phyloP scores from a whole-genome alignment of 1,140 invertebrate species.

The Trichonephila inaurata region DNA sequence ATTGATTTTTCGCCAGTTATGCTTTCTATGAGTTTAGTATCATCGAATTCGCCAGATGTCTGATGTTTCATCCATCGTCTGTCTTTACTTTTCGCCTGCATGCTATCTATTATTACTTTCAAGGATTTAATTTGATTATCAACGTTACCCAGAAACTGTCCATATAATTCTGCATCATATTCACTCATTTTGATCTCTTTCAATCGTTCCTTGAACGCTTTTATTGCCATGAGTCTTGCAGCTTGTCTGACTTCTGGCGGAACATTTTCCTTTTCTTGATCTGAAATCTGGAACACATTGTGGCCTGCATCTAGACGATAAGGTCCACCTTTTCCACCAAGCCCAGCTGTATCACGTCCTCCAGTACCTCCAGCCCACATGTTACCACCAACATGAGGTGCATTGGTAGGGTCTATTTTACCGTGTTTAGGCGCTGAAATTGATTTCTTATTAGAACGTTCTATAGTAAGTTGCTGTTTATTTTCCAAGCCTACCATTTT shows the following conservation, averaged over 20 bases:
- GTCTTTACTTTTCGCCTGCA: conserved; percentile 93
- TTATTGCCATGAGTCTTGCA: conserved; percentile 95
- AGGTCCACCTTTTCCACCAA: conserved; percentile 95
- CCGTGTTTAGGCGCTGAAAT: conserved; percentile 87
- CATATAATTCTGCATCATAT: conserved; percentile 94
- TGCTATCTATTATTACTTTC: conserved; percentile 84
- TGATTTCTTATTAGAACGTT: conserved; percentile 53
- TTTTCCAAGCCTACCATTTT: conserved; percentile 82
- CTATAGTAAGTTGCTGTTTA: conserved; percentile 57
- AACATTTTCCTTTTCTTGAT: conserved; percentile 93
- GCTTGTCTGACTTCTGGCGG: conserved; percentile 82
- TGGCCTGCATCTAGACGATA: conserved; percentile 96
- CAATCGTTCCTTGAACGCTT: conserved; percentile 92
- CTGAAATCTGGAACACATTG: conserved; percentile 93
- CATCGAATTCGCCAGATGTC: conserved; percentile 96
- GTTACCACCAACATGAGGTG: conserved; percentile 97
- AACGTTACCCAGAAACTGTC: conserved; percentile 84
- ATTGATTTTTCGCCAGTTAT: conserved; percentile 95
- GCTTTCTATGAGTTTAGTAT: conserved; percentile 96
- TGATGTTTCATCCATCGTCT: conserved; percentile 95
- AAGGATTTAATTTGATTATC: conserved; percentile 83
- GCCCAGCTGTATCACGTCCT: conserved; percentile 92
- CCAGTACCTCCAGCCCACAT: conserved; percentile 98
- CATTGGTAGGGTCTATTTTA: conserved; percentile 92
- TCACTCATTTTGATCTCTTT: conserved; percentile 97